Evolutionary conservation across 2,797 vertebrate species (phyloP), one percentile per base, ranked within the genome.

Genomic region (Betta splendens): DNA sequence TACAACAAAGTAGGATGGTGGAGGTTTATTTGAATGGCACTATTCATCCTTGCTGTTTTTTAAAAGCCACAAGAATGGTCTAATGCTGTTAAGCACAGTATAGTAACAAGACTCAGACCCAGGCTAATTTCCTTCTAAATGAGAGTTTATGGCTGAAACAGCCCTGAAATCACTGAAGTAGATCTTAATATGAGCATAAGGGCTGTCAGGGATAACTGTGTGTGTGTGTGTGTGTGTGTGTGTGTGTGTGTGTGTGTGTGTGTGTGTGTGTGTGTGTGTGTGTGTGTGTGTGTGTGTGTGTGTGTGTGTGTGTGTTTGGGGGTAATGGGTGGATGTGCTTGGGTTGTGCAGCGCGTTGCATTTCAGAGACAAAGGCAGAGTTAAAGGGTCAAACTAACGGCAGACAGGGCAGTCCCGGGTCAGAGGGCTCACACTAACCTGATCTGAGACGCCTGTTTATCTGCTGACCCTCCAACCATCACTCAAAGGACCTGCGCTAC

Each of bases 91-190:
- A 92, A 87, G 87, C 79, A 75, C 77, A 67, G 85, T 83, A 82
- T 89, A 75, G 87, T 80, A 86, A 87, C 85, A 75, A 86, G 87
- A 84, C 78, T 79, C 80, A 63, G 81, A 76, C 69, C 72, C 65
- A 65, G 76, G 86, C 85, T 90, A 92, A 91, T 93, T 91, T 82
- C 72, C 85, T 67, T 75, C 85, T 83, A 93, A 93, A 93, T 91
- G 73, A 91, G 89, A 89, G 69, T 93, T 91, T 92, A 92, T 93
- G 85, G 88, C 85, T 80, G 80, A 90, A 89, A 90, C 83, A 61
- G 72, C 75, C 87, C 77, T 82, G 85, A 84, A 87, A 89, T 89
- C 87, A 70, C 83, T 87, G 85, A 72, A 86, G 90, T 92, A 90
- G 85, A 92, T 92, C 90, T 92, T 92, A 88, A 92, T 92, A 90